Evolutionary conservation across 2,797 vertebrate species (phyloP).

Genomic region (Linurgus olivaceus): DNA sequence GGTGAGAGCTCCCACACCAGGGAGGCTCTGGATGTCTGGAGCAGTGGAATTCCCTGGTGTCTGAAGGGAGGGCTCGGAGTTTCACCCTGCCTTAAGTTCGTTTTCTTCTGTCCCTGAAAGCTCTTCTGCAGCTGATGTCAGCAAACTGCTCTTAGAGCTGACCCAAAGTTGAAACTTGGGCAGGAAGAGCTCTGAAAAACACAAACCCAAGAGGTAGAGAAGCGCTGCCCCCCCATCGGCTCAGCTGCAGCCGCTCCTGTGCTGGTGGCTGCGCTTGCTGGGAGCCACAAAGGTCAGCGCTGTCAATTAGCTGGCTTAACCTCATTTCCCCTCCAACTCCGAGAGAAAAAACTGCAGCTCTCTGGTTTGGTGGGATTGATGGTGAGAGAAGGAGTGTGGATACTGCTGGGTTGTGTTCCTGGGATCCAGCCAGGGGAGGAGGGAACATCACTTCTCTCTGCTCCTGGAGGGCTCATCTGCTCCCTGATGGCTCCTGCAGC

Average conservation of each 20-base stretch:
- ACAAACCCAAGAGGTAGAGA: not conserved
- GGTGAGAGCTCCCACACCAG: not conserved
- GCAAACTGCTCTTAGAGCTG: not conserved
- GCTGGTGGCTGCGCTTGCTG: slow-evolving; percentile 21
- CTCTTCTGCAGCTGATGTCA: not conserved
- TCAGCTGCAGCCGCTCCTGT: slow-evolving; percentile 36
- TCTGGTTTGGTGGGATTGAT: not conserved
- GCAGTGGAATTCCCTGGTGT: not conserved
- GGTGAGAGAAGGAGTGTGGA: not conserved
- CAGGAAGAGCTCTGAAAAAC: not conserved
- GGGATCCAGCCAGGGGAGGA: not conserved
- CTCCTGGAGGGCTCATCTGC: not conserved
- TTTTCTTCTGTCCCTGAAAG: not conserved
- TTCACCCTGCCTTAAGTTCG: not conserved
- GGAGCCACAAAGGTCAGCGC: slow-evolving; percentile 46
- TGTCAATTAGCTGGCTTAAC: slow-evolving; percentile 61
- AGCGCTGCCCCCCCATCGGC: not conserved
- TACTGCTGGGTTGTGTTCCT: not conserved
- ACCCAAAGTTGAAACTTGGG: not conserved
- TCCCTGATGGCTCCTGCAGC: not conserved
- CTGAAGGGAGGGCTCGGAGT: not conserved
- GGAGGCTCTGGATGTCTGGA: not conserved
- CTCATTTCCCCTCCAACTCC: slow-evolving; percentile 35
- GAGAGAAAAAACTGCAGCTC: not conserved
- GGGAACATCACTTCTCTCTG: not conserved